Conservation (phyloP, 2,113 vertebrate species). For the Lampris incognitus region DNA sequence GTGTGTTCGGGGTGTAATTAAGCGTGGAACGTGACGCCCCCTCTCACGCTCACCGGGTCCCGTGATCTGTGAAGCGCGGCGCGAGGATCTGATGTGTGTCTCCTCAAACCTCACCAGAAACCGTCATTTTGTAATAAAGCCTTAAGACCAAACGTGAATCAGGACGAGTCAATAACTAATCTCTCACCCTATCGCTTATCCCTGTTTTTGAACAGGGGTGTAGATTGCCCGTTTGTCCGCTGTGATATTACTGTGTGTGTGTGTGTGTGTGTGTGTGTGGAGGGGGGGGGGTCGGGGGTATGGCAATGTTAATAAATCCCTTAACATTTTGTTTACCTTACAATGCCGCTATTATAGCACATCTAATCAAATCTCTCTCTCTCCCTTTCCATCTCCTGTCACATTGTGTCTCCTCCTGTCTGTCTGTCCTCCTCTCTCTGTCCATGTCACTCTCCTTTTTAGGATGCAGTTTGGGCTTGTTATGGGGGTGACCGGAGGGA, state of each 20-base stretch:
- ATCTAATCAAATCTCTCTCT: slow-evolving; percentile 47
- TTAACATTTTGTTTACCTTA: slow-evolving; percentile 36
- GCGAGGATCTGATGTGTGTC: slow-evolving; percentile 66
- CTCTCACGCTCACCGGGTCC: slow-evolving; percentile 26
- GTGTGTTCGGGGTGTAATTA: slow-evolving; percentile 75
- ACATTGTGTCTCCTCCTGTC: slow-evolving; percentile 34
- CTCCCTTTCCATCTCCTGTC: neutral
- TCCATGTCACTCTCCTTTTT: slow-evolving; percentile 52
- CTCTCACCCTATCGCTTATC: slow-evolving; percentile 61
- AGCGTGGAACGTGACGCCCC: slow-evolving; percentile 65
- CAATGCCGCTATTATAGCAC: slow-evolving; percentile 46
- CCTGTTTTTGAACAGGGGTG: slow-evolving; percentile 68
- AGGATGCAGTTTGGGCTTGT: slow-evolving; percentile 80
- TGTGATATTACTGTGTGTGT: slow-evolving; percentile 30
- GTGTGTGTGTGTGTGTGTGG: slow-evolving; percentile 5
- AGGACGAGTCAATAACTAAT: slow-evolving; percentile 72
- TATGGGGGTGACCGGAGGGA: slow-evolving; percentile 71
- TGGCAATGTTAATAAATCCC: neutral
- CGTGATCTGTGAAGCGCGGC: slow-evolving; percentile 63
- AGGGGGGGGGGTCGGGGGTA: neutral
- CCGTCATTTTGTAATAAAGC: slow-evolving; percentile 47
- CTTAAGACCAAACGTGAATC: slow-evolving; percentile 62
- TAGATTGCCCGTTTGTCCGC: slow-evolving; percentile 41
- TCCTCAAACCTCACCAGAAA: slow-evolving; percentile 2
- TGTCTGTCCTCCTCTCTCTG: slow-evolving; percentile 37